These are phyloP conservation scores for Pachyrhynchus sulphureomaculatus DNA, from an alignment of 1,140 invertebrate species.

Conservation along the genomic window DNA sequence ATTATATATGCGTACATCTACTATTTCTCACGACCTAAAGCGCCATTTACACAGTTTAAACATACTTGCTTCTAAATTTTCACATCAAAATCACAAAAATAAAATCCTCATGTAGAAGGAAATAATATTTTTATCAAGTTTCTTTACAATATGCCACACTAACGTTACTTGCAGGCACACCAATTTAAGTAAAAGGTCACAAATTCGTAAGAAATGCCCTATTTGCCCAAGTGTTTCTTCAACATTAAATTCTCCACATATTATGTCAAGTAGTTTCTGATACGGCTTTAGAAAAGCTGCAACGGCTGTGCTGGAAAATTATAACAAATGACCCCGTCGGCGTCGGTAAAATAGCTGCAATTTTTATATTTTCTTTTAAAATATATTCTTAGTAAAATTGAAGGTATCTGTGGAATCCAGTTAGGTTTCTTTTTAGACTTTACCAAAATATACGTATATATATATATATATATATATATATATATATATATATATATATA, in stretches of 20 bases:
- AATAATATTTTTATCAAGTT: conserved; percentile 9
- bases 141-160: background rate
- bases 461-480: too few species aligned
- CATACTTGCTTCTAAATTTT: too few species aligned
- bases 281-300: conserved; percentile 20
- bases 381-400: too few species aligned
- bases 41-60: too few species aligned
- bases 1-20: too few species aligned
- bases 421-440: too few species aligned
- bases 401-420: too few species aligned
- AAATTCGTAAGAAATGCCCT: conserved; percentile 19
- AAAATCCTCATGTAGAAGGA: background rate
- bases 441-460: too few species aligned
- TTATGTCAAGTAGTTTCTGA: conserved; percentile 21
- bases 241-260: conserved; percentile 26
- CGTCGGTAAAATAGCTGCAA: background rate
- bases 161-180: background rate
- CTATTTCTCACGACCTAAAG: too few species aligned
- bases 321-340: conserved; percentile 20
- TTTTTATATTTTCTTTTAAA: background rate
- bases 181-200: background rate
- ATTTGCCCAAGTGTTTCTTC: conserved; percentile 15
- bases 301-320: conserved; percentile 12
- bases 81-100: too few species aligned
- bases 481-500: too few species aligned